Conservation (phyloP, 2,797 vertebrate species). For the Arctocebus calabarensis region DNA sequence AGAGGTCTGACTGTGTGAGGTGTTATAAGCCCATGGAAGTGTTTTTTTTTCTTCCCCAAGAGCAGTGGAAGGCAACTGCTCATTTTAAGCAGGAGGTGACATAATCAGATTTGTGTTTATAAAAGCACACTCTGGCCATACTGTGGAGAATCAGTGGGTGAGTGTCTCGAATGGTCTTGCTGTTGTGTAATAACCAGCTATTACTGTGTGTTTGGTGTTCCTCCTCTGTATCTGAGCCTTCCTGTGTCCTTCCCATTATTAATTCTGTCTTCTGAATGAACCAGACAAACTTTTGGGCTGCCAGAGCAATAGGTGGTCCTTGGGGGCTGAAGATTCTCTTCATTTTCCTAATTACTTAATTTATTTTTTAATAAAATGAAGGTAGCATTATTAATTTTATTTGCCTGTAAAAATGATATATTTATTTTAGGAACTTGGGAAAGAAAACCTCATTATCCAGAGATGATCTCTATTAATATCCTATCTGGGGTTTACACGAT, state of each 20-base stretch:
- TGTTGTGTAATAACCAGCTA: not conserved
- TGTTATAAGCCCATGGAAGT: not conserved
- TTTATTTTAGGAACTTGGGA: conserved; percentile 38
- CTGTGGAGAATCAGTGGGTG: not conserved
- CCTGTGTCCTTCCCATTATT: not conserved
- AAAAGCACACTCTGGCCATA: not conserved
- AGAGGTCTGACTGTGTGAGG: not conserved
- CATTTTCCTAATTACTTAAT: conserved; percentile 47
- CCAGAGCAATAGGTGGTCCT: not conserved
- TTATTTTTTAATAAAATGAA: conserved; percentile 22
- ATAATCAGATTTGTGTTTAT: not conserved
- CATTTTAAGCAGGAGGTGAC: conserved; percentile 34
- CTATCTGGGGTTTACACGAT: not conserved
- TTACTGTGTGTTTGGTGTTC: rapidly evolving
- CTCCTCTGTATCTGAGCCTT: not conserved
- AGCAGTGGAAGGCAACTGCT: not conserved
- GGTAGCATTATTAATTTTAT: conserved; percentile 50
- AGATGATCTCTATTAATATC: conserved; percentile 39
- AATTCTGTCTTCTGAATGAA: not conserved
- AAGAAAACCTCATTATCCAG: conserved; percentile 49
- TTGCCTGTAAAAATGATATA: conserved; percentile 40
- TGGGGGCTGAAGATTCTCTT: not conserved
- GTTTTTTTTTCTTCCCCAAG: not conserved
- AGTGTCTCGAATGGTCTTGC: not conserved
- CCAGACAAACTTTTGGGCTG: not conserved